phyloP scores from a whole-genome alignment of 2,113 vertebrate species.

The Eptesicus fuscus region DNA sequence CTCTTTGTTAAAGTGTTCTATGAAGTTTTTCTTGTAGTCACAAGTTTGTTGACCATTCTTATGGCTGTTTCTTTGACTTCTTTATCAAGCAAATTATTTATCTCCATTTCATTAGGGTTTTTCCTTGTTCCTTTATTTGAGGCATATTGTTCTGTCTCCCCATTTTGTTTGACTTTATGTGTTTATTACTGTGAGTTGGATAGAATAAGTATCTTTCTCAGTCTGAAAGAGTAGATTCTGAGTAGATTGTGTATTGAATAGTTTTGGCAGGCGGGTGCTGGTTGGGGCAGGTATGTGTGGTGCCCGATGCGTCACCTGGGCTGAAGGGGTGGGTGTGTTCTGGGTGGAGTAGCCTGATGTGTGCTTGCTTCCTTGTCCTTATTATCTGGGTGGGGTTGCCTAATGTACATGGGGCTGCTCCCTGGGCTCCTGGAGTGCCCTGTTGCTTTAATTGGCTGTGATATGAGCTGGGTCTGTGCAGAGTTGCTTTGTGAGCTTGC shows the following conservation, averaged over 20 bases:
- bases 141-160: neutral
- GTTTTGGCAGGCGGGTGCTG: neutral
- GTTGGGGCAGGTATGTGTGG: neutral
- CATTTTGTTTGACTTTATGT: neutral
- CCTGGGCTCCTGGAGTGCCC: neutral
- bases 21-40: neutral
- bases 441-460: neutral
- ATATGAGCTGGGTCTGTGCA: neutral
- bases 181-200: neutral
- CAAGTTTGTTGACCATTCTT: neutral
- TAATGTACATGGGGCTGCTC: neutral
- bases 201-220: neutral
- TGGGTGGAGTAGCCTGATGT: neutral
- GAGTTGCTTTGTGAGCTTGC: neutral
- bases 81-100: neutral
- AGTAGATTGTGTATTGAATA: neutral
- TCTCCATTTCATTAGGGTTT: neutral
- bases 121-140: neutral
- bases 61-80: neutral
- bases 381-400: neutral
- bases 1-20: neutral
- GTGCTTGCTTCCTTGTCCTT: neutral
- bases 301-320: neutral
- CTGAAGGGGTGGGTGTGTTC: neutral
- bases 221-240: neutral